A percentile compares a stretch with the other conserved stretches of the same genome.
Conservation (phyloP, 2,113 vertebrate species). For the Passer montanus region DNA sequence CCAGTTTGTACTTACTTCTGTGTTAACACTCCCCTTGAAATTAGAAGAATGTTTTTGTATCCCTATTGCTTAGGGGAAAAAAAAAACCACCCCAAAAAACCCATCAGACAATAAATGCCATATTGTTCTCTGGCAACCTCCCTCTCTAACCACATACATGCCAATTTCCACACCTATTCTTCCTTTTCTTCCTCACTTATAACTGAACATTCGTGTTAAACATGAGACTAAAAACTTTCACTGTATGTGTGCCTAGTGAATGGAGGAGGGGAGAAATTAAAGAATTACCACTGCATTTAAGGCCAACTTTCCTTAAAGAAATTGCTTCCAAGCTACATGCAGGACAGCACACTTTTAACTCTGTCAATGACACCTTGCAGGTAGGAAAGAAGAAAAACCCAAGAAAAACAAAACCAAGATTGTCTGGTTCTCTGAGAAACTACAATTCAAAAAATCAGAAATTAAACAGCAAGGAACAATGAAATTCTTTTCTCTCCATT, state of each 20-base stretch:
- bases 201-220: not conserved
- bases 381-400: not conserved
- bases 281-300: not conserved
- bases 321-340: not conserved
- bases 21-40: not conserved
- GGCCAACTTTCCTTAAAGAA: not conserved
- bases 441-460: not conserved
- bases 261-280: accelerated
- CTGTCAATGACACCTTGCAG: not conserved
- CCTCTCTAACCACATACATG: not conserved
- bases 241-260: not conserved
- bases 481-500: not conserved
- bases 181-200: not conserved
- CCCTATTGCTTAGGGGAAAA: not conserved
- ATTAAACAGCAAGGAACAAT: not conserved
- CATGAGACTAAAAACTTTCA: not conserved
- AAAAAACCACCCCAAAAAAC: too few species aligned
- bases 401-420: not conserved
- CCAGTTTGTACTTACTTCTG: not conserved
- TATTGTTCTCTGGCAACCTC: not conserved
- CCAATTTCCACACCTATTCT: not conserved
- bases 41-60: not conserved
- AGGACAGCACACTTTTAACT: not conserved
- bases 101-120: not conserved
- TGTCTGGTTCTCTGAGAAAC: not conserved